These are phyloP conservation scores for Acanthopleura granulata DNA, from an alignment of 2,888 invertebrate species.

Conservation along the genomic window DNA sequence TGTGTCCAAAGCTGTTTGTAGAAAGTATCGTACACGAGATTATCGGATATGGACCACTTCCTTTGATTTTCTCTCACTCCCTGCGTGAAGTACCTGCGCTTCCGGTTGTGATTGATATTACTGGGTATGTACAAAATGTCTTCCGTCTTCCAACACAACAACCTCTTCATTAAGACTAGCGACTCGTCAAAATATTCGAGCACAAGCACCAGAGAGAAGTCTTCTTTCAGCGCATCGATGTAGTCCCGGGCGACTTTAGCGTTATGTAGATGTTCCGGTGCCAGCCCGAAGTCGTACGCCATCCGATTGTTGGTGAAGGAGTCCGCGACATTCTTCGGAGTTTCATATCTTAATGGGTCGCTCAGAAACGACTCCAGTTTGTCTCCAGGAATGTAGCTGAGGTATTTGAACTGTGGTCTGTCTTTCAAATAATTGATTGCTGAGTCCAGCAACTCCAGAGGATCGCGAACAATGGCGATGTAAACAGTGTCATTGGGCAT, in stretches of 20 bases:
- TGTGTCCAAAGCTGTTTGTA: background rate
- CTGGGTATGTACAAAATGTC: background rate
- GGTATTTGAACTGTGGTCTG: conserved; percentile 28
- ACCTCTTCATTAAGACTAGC: background rate
- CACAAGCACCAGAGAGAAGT: background rate
- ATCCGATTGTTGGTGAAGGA: conserved; percentile 41
- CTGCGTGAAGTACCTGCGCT: background rate
- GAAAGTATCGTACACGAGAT: background rate
- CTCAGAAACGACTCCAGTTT: conserved; percentile 34
- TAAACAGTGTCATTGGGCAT: conserved; percentile 41
- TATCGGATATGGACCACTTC: background rate
- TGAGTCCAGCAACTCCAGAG: conserved; percentile 40
- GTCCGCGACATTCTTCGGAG: background rate
- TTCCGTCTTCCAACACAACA: background rate
- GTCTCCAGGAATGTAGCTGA: conserved; percentile 28
- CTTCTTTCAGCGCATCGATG: background rate
- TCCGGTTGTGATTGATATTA: background rate
- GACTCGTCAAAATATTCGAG: conserved; percentile 12
- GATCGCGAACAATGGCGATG: conserved; percentile 47
- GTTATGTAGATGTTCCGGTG: background rate
- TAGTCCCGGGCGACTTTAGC: background rate
- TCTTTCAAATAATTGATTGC: conserved; percentile 28
- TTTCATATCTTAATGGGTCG: conserved; percentile 40
- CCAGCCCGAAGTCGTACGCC: conserved; percentile 34
- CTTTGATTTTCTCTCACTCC: background rate